Evolutionary conservation across 2,113 vertebrate genomes (phyloP).

Genomic region (Caranx melampygus): DNA sequence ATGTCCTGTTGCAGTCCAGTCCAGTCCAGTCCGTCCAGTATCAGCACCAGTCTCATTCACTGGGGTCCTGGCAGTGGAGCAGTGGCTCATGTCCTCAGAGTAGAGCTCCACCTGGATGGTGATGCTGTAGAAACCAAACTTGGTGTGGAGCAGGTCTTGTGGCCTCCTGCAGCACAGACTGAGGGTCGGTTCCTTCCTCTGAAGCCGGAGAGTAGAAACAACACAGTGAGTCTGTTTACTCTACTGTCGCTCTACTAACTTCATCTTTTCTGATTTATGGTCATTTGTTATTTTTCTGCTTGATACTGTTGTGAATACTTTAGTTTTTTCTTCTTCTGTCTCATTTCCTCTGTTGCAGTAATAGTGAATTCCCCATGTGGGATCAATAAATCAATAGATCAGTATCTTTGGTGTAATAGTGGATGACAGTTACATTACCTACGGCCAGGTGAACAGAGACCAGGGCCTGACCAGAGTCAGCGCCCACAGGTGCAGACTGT

Average conservation of each 20-base stretch:
- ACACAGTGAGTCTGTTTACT: neutral
- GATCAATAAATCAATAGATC: no score
- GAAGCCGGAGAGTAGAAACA: neutral
- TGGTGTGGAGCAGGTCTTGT: constrained; percentile 86
- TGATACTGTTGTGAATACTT: no score
- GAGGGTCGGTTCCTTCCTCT: constrained; percentile 86
- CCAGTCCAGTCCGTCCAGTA: neutral
- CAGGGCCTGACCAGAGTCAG: constrained; percentile 87
- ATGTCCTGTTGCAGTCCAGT: constrained; percentile 22
- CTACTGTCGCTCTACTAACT: neutral
- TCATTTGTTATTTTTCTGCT: no score
- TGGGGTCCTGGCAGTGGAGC: constrained; percentile 88
- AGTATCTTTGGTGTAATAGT: no score
- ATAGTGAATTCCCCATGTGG: no score
- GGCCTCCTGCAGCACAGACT: constrained; percentile 89
- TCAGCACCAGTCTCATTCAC: constrained; percentile 83
- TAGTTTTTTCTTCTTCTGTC: no score
- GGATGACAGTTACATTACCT: constrained; percentile 19
- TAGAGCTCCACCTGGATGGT: constrained; percentile 94
- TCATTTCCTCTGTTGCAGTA: no score
- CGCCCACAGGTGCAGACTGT: constrained; percentile 93
- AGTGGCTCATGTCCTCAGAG: constrained; percentile 87
- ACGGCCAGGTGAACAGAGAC: constrained; percentile 90
- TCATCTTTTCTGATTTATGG: neutral
- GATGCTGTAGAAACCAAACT: constrained; percentile 90